Evolutionary conservation across 2,113 vertebrate genomes (phyloP), one percentile per base, ranked within the genome.

Genomic region (Sylvilagus bachmani): DNA sequence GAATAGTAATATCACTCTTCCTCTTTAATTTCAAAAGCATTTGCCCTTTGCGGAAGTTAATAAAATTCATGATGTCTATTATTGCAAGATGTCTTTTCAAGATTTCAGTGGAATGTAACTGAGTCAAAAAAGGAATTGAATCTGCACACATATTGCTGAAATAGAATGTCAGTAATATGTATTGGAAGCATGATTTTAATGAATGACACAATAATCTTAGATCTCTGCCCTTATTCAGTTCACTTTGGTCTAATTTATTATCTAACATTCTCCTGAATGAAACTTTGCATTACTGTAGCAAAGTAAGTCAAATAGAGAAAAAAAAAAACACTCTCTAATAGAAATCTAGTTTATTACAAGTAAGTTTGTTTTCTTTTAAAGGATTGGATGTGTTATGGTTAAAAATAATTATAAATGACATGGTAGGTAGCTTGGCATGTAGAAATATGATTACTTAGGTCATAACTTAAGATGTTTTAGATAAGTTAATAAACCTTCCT

Each of bases 391-490:
- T 93, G 85, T 94, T 95, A 95, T 93, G 93, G 96, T 97, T 98
- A 97, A 98, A 96, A 96, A 97, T 97, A 29, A 84, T 97, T 97
- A 95, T 96, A 97, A 98, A 98, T 97, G 92, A 96, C 91, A 89
- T 92, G 88, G 75, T 90, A 95, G 88, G 75, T 90, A 95, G 67
- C 74, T 79, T 95, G 93, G 93, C 94, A 96, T 93, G 38, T 95
- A 83, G 91, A 97, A 98, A 97, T 97, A 91, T 94, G 86, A 97
- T 96, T 95, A 27, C 29, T 53, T 55, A 33, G 44, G 74, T 78
- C 67, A 78, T 78, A 69, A n/a, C n/a, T 79, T 79, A 69, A 89
- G n/a, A 79, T 17, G 25, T 69, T 79, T 79, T 55, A 67, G 21
- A 22, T 89, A 53, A 75, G 21, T 66, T 69, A 79, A 67, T 14